Evolutionary conservation across 2,888 invertebrate genomes (phyloP).

Genomic region (Eupeodes latifasciatus): DNA sequence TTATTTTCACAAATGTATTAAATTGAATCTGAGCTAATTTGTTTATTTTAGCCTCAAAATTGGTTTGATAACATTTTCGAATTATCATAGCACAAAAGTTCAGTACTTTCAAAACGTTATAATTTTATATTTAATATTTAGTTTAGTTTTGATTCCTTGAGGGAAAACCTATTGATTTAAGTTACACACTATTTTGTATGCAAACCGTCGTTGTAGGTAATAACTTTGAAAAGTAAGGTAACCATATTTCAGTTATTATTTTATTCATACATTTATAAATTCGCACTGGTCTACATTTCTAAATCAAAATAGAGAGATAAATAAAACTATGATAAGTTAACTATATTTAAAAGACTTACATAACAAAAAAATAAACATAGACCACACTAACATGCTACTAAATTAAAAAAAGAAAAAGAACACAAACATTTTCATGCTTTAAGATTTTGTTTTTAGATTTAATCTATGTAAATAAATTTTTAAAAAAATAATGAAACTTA

Average conservation of each 20-base stretch:
- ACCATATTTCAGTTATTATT: background rate
- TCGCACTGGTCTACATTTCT: constrained; percentile 2
- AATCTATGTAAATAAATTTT: constrained; percentile 40
- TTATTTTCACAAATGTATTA: no score
- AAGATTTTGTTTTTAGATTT: constrained; percentile 23
- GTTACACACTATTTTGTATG: background rate
- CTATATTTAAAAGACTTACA: constrained; percentile 24
- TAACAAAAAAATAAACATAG: background rate
- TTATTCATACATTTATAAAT: no score
- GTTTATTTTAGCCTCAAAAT: no score
- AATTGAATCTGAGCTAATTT: no score
- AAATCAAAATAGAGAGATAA: constrained; percentile 21
- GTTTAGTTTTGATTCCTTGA: no score
- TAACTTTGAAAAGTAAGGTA: constrained; percentile 2
- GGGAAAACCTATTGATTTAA: no score
- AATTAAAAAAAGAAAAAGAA: background rate
- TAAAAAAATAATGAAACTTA: constrained; percentile 10
- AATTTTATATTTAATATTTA: no score
- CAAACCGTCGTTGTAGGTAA: background rate
- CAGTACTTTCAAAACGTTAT: no score
- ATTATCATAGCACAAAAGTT: no score
- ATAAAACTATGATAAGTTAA: background rate
- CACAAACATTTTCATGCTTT: constrained; percentile 15
- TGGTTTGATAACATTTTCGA: no score
- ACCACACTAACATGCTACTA: constrained; percentile 31